phyloP scores from a whole-genome alignment of 2,113 vertebrate species.

The Centropus unirufus region DNA sequence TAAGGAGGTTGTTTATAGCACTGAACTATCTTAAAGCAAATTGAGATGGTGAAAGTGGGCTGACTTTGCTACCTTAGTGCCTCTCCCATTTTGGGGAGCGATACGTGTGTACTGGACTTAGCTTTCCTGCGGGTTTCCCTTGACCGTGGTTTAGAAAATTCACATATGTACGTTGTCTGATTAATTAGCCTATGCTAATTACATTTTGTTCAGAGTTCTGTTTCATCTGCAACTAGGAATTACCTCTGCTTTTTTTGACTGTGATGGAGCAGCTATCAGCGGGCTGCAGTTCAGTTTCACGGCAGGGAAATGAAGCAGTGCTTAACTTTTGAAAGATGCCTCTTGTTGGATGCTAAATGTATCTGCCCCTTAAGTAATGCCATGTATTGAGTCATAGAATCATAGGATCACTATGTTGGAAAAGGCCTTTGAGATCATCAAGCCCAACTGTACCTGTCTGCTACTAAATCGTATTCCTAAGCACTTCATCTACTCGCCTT shows the following conservation, averaged over 20 bases:
- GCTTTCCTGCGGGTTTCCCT: not conserved
- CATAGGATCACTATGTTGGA: no score
- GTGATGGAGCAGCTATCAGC: slow-evolving; percentile 9
- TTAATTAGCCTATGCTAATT: slow-evolving; percentile 27
- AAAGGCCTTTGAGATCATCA: no score
- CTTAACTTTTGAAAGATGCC: slow-evolving; percentile 32
- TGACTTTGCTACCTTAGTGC: not conserved
- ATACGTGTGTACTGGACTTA: not conserved
- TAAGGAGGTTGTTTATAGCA: not conserved
- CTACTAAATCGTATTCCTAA: no score
- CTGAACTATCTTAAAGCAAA: not conserved
- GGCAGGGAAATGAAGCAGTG: slow-evolving; percentile 16
- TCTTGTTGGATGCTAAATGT: not conserved
- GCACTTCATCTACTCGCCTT: no score
- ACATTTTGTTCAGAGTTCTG: slow-evolving; percentile 42
- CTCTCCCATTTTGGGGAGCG: not conserved
- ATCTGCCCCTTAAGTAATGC: not conserved
- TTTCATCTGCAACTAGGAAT: not conserved
- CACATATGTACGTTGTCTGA: not conserved
- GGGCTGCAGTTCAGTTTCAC: not conserved
- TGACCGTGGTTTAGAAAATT: not conserved
- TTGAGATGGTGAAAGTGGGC: not conserved
- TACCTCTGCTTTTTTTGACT: slow-evolving; percentile 39
- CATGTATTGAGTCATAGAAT: not conserved
- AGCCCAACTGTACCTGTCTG: no score